phyloP scores from a whole-genome alignment of 92 coral and sea anemone genomes.

The Zoanthus sansibaricus region DNA sequence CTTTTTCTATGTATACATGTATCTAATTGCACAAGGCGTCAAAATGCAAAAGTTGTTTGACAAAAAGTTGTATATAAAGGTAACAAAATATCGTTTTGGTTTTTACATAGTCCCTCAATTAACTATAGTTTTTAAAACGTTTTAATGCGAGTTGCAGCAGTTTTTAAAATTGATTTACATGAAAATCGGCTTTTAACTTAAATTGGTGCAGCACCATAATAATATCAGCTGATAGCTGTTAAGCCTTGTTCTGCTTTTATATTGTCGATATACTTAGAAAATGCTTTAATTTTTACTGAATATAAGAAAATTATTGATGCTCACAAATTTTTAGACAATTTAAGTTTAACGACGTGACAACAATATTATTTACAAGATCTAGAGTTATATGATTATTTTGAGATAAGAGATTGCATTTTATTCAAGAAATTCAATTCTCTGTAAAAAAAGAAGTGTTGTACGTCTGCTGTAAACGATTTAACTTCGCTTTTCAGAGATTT shows the following conservation, averaged over 20 bases:
- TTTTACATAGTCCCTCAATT: too few relatives aligned
- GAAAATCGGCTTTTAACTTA: background rate
- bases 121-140: too few relatives aligned
- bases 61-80: conserved; percentile 67
- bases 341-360: background rate
- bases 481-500: too few relatives aligned
- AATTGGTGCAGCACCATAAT: background rate
- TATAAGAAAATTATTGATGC: background rate
- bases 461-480: background rate
- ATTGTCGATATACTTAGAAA: too few relatives aligned
- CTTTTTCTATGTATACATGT: conserved; percentile 31
- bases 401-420: background rate
- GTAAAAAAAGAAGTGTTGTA: background rate
- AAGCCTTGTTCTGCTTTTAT: too few relatives aligned
- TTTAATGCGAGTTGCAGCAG: conserved; percentile 16
- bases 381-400: background rate
- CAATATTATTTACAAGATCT: background rate
- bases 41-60: conserved; percentile 44
- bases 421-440: background rate
- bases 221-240: background rate
- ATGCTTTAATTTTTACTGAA: background rate
- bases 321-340: background rate
- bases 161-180: background rate
- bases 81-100: conserved; percentile 16
- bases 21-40: conserved; percentile 40